phyloP scores from a whole-genome alignment of 2,888 invertebrate genomes.

The Colostygia pectinataria region DNA sequence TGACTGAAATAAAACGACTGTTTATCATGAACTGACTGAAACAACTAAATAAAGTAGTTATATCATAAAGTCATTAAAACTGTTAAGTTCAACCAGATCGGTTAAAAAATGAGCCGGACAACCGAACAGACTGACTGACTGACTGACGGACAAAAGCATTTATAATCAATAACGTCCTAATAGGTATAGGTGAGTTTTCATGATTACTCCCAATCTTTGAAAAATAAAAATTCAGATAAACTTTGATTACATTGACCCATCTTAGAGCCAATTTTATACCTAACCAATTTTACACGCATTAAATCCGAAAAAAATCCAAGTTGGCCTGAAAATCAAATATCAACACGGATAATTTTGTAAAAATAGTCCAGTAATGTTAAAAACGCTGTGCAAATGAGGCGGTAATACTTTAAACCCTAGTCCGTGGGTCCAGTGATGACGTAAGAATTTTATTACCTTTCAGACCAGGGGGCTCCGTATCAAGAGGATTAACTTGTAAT shows the following conservation, averaged over 20 bases:
- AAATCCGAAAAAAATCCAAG: constrained; percentile 10
- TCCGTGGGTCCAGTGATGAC: constrained; percentile 60
- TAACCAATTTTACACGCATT: constrained; percentile 11
- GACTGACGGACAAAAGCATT: too few species aligned
- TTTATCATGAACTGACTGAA: too few species aligned
- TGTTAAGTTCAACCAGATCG: too few species aligned
- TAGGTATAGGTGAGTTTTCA: too few species aligned
- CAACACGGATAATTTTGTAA: constrained; percentile 39
- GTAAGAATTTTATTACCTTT: constrained; percentile 74
- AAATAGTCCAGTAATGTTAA: constrained; percentile 49
- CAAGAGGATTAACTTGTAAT: constrained; percentile 80
- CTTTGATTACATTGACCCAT: constrained; percentile 6
- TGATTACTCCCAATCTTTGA: neutral
- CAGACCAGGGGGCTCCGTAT: constrained; percentile 54
- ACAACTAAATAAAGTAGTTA: too few species aligned
- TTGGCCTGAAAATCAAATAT: constrained; percentile 34
- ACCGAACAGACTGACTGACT: too few species aligned
- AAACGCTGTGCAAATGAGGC: constrained; percentile 58
- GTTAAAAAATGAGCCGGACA: too few species aligned
- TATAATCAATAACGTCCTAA: too few species aligned
- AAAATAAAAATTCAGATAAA: neutral
- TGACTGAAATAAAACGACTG: too few species aligned
- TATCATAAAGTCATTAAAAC: too few species aligned
- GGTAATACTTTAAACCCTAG: constrained; percentile 58
- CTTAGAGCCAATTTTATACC: constrained; percentile 23